phyloP scores from a whole-genome alignment of 2,113 vertebrate species.

The Oryzias melastigma region DNA sequence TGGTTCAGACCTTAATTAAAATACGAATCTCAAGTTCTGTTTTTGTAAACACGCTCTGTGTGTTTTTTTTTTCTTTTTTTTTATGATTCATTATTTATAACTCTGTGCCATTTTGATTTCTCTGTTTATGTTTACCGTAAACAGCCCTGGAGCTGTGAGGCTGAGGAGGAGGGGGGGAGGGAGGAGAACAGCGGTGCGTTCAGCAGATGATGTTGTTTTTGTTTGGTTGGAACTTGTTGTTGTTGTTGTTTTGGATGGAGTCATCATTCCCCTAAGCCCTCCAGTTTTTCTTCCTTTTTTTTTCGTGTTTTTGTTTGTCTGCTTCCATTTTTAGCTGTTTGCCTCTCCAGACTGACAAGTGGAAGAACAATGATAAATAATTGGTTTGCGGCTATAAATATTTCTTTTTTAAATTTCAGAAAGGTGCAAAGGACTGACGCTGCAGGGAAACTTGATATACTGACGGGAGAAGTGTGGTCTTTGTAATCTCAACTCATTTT shows the following conservation, averaged over 20 bases:
- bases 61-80: conserved; percentile 65
- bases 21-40: conserved; percentile 78
- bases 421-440: not conserved
- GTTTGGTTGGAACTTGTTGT: conserved; percentile 47
- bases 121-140: conserved; percentile 82
- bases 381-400: not conserved
- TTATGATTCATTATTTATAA: conserved; percentile 77
- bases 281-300: conserved; percentile 29
- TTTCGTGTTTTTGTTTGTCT: conserved; percentile 44
- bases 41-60: conserved; percentile 76
- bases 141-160: conserved; percentile 68
- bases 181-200: conserved; percentile 65
- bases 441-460: not conserved
- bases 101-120: conserved; percentile 78
- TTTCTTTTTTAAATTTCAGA: not conserved
- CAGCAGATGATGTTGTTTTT: conserved; percentile 62
- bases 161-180: conserved; percentile 51
- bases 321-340: conserved; percentile 44
- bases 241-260: conserved; percentile 66
- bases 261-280: conserved; percentile 48
- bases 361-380: conserved; percentile 18
- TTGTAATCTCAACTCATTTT: too few relatives aligned
- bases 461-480: too few relatives aligned
- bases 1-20: conserved; percentile 80
- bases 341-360: conserved; percentile 1